phyloP scores from a whole-genome alignment of 2,113 vertebrate genomes.

The Empidonax traillii region DNA sequence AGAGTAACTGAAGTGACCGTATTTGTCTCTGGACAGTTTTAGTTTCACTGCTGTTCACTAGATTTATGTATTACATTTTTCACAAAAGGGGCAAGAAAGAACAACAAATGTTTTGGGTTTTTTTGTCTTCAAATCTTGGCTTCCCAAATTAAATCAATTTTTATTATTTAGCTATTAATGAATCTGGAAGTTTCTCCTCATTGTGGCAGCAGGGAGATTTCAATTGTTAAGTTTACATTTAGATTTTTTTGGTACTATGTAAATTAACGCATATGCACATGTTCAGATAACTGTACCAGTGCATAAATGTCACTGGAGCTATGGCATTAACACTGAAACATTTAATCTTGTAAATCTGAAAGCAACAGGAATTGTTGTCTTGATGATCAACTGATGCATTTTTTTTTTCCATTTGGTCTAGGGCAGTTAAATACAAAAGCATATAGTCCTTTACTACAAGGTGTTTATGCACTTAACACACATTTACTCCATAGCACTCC shows the following conservation, averaged over 20 bases:
- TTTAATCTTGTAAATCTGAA: neutral
- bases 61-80: neutral
- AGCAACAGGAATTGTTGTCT: neutral
- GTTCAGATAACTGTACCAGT: neutral
- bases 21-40: neutral
- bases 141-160: neutral
- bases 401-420: neutral
- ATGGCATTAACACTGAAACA: neutral
- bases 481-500: neutral
- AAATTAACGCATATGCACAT: neutral
- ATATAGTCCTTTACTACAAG: neutral
- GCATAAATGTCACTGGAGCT: neutral
- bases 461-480: neutral
- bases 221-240: neutral
- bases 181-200: neutral
- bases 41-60: neutral
- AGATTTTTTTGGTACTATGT: neutral
- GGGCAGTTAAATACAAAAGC: neutral
- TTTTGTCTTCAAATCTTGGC: neutral
- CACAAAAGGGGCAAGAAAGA: neutral
- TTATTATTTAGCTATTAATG: neutral
- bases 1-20: neutral
- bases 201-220: neutral
- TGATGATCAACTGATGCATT: neutral
- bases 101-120: neutral